These are phyloP conservation scores for Geotrupes spiniger DNA, from an alignment of 2,888 invertebrate species.

Conservation along the genomic window DNA sequence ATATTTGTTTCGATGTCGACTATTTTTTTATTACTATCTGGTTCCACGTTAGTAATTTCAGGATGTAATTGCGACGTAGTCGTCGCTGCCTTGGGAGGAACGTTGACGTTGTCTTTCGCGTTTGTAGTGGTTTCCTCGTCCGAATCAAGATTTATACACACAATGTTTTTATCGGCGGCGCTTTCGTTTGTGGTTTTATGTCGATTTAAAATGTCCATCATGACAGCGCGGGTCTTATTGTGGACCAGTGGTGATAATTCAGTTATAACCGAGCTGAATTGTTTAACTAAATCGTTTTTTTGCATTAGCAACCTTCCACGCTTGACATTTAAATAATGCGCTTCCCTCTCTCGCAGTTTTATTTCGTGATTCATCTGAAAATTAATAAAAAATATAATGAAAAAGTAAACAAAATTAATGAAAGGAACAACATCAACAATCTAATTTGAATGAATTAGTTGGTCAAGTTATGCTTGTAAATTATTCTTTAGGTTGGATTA, in stretches of 20 bases:
- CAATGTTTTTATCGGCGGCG: not conserved
- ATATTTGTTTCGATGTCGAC: too few relatives aligned
- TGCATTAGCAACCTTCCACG: not conserved
- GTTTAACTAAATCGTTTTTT: not conserved
- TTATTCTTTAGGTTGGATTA: too few relatives aligned
- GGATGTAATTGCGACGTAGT: too few relatives aligned
- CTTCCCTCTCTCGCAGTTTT: constrained; percentile 1
- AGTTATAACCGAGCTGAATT: constrained; percentile 2
- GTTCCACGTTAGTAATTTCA: too few relatives aligned
- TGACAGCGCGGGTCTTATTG: constrained; percentile 10
- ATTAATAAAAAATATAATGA: not conserved
- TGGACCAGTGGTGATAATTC: constrained; percentile 13
- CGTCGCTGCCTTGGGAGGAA: too few relatives aligned
- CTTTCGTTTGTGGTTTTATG: constrained; percentile 8
- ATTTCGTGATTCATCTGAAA: constrained; percentile 17
- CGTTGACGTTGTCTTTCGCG: not conserved
- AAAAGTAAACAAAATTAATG: not conserved
- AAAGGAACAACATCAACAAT: too few relatives aligned
- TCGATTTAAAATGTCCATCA: constrained; percentile 12
- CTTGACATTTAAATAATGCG: constrained; percentile 1
- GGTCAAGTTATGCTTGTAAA: too few relatives aligned
- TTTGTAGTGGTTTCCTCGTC: constrained; percentile 8
- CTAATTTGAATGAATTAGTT: too few relatives aligned
- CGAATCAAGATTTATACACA: constrained; percentile 14
- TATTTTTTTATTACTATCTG: too few relatives aligned